These are phyloP conservation scores for Dufourea novaeangliae DNA, from an alignment of 1,140 invertebrate genomes.

Conservation along the genomic window DNA sequence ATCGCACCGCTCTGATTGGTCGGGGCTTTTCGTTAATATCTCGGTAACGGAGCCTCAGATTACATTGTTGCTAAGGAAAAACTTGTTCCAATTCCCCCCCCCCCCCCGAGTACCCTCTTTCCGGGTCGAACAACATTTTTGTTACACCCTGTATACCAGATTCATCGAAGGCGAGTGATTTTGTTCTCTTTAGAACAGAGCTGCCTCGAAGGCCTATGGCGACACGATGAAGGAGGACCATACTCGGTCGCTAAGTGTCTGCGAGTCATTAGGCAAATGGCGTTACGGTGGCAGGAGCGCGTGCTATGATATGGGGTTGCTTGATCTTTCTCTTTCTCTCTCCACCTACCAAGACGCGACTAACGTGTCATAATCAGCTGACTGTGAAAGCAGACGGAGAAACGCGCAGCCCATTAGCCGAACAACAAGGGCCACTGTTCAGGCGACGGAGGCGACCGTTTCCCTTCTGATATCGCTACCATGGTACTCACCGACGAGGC, in stretches of 20 bases:
- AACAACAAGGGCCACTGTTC: conserved; percentile 77
- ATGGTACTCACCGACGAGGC: conserved; percentile 29
- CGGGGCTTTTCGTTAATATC: too few species aligned
- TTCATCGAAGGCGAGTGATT: conserved; percentile 5
- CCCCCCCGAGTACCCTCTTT: too few species aligned
- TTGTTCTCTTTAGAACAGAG: conserved; percentile 44
- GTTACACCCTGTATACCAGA: too few species aligned
- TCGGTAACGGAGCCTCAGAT: too few species aligned
- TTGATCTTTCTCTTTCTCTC: conserved; percentile 28
- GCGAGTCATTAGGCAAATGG: conserved; percentile 80
- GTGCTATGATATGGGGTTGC: conserved; percentile 74
- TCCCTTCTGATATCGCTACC: conserved; percentile 55
- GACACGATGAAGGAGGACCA: conserved; percentile 13
- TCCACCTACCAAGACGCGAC: conserved; percentile 74
- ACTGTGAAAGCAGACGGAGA: conserved; percentile 79
- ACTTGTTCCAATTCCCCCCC: too few species aligned
- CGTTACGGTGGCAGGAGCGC: conserved; percentile 78
- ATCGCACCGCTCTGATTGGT: too few species aligned
- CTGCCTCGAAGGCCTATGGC: conserved; percentile 20
- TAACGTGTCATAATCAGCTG: conserved; percentile 81
- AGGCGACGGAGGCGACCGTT: conserved; percentile 62
- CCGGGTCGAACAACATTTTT: too few species aligned
- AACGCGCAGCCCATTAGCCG: conserved; percentile 79
- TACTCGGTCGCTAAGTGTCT: conserved; percentile 70
- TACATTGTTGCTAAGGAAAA: too few species aligned